Conservation (phyloP, 2,888 invertebrate genomes). For the Dryobotodes eremita region DNA sequence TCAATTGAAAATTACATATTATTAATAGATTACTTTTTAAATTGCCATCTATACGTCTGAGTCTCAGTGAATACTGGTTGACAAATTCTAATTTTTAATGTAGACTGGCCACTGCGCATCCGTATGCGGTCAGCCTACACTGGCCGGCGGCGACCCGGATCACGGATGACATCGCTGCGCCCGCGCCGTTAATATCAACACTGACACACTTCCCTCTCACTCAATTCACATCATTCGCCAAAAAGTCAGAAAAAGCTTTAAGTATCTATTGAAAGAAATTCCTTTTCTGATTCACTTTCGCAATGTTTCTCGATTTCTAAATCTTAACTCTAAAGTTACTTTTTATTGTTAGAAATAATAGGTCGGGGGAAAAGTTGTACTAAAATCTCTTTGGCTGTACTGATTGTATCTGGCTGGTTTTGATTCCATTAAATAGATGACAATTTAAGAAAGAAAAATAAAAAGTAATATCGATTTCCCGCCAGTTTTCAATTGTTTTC, state of each 20-base stretch:
- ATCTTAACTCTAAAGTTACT: neutral
- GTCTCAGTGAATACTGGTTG: slow-evolving; percentile 4
- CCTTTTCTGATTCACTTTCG: slow-evolving; percentile 44
- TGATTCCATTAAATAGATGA: no score
- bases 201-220: slow-evolving; percentile 65
- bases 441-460: no score
- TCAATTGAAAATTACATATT: slow-evolving; percentile 8
- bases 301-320: slow-evolving; percentile 51
- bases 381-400: no score
- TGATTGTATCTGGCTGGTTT: no score
- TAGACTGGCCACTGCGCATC: slow-evolving; percentile 27
- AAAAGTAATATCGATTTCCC: no score
- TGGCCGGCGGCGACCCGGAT: slow-evolving; percentile 84
- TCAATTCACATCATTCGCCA: slow-evolving; percentile 54
- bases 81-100: slow-evolving; percentile 49
- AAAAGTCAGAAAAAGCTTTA: slow-evolving; percentile 50
- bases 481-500: no score
- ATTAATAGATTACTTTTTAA: neutral
- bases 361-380: no score
- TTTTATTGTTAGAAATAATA: slow-evolving; percentile 12
- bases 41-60: neutral
- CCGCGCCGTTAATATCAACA: slow-evolving; percentile 73
- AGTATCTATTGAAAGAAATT: slow-evolving; percentile 28
- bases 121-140: slow-evolving; percentile 53
- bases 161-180: slow-evolving; percentile 79